Evolutionary conservation across 2,113 vertebrate genomes (phyloP).

Genomic region (Sisor rabdophorus): DNA sequence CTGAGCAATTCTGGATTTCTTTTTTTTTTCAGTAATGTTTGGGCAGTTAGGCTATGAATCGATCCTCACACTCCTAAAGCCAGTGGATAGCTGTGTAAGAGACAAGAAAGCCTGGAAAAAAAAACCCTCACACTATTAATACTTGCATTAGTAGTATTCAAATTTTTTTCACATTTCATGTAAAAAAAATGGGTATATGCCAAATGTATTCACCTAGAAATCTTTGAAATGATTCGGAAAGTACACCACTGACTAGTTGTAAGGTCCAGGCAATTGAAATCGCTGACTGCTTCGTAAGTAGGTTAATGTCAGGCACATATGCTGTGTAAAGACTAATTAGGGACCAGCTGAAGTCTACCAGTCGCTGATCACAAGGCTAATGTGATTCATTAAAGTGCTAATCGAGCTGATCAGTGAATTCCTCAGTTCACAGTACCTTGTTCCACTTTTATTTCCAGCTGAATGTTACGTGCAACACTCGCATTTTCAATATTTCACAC

Average conservation of each 20-base stretch:
- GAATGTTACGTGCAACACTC: background rate
- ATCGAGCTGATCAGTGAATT: slow-evolving; percentile 1
- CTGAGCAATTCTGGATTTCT: background rate
- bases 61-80: no score
- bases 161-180: no score
- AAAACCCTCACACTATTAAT: no score
- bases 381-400: background rate
- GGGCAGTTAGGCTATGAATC: no score
- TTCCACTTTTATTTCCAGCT: background rate
- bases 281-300: background rate
- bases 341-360: background rate
- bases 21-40: background rate
- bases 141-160: no score
- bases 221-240: background rate
- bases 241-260: background rate
- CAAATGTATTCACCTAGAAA: no score
- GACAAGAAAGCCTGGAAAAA: no score
- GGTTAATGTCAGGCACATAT: background rate
- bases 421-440: background rate
- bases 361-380: background rate
- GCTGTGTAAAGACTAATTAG: background rate
- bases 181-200: no score
- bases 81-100: no score
- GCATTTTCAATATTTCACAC: slow-evolving; percentile 26
- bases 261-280: background rate